Base-by-base conservation (phyloP, 2,888 invertebrate species). In the Stegana nigrithorax region DNA sequence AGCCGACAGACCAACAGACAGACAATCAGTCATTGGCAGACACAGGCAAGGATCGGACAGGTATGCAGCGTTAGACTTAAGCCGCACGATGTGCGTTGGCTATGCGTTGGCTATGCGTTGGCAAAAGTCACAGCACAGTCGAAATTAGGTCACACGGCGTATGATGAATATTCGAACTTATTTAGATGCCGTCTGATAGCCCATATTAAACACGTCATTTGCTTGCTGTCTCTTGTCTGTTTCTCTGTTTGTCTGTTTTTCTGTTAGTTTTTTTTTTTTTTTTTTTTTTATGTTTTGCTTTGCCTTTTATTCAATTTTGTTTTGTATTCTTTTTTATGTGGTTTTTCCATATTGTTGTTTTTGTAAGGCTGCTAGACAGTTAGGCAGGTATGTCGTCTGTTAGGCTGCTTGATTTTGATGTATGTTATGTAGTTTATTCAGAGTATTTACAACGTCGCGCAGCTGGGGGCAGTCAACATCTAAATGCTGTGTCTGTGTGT, bases 141-240 rank as follows among this genome's bases (percentile, higher is more conserved):
- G 59, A 70, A 70, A 67, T 71, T 70, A 65, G 70, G 70, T 71
- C 69, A 70, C 67, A 65, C 62, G 67, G 42, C 63, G 60, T 63
- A 60, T 67, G 65, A 67, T 63, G 64, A 64, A 70, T 70, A 63
- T 44, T 59, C 58, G 45, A 29, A n/a, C n/a, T n/a, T n/a, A n/a
- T n/a, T n/a, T n/a, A n/a, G n/a, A n/a, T n/a, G n/a, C n/a, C n/a
- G n/a, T n/a, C n/a, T n/a, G n/a, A n/a, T n/a, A n/a, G n/a, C n/a
- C n/a, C n/a, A n/a, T n/a, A n/a, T n/a, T n/a, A n/a, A n/a, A n/a
- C n/a, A n/a, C n/a, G n/a, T n/a, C n/a, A n/a, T n/a, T n/a, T n/a
- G n/a, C n/a, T n/a, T n/a, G n/a, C n/a, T n/a, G n/a, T n/a, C n/a
- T n/a, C n/a, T n/a, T n/a, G n/a, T n/a, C n/a, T n/a, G n/a, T n/a